Evolutionary conservation across 2,797 vertebrate genomes (phyloP), one percentile per base, ranked within the genome.

Genomic region (Naso thynnoides): DNA sequence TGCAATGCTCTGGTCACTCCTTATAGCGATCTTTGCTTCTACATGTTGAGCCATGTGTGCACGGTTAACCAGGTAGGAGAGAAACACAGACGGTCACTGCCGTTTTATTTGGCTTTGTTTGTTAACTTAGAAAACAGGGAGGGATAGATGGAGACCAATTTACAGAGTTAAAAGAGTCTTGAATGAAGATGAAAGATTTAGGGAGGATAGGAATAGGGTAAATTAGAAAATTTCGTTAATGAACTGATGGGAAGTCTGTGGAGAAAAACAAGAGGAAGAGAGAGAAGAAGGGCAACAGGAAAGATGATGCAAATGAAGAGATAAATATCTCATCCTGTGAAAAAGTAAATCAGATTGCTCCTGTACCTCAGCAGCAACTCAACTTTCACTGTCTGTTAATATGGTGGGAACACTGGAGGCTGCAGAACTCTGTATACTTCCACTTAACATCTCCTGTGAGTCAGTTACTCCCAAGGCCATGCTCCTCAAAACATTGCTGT

Each of bases 401-500:
- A 31, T 73, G n/a, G 15, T 27, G 18, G 31, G 68, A 50, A 16
- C 41, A 6, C 3, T 58, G 39, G 44, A 31, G 27, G 42, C 7
- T 62, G 36, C 29, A 10, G 23, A 49, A 3, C 42, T 33, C 48
- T 78, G 74, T 42, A 3, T 39, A 19, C 4, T 27, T 33, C 27
- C 5, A 24, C 49, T 56, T 38, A 82, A 78, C 65, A 26, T 5
- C 48, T 64, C 73, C 8, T 77, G 73, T 38, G 19, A 4, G 24
- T 27, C 14, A 24, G 23, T 24, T 7, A 38, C 29, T 31, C 42
- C 47, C 0, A 36, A 23, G 18, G 49, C 3, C 1, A n/a, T 19
- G 5, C 10, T 82, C 29, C 27, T 66, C 36, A 75, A 60, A 33
- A 23, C 67, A 8, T 47, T 88, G 15, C 59, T 85, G 36, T 80